Evolutionary conservation across 64 coral and sea anemone species (phyloP).

Genomic region (Pocillopora damicornis): DNA sequence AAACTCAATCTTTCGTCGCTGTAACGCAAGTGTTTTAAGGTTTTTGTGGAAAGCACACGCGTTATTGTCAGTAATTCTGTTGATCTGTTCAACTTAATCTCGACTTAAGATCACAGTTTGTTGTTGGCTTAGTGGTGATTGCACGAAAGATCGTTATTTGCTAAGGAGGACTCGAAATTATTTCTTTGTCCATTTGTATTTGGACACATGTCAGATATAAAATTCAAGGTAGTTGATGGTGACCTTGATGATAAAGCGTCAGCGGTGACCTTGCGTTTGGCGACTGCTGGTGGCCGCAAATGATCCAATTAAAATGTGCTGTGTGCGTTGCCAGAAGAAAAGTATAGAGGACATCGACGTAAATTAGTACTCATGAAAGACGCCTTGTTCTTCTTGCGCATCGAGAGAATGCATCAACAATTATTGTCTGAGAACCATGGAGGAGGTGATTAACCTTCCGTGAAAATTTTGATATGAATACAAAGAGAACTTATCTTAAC

Average conservation of each 20-base stretch:
- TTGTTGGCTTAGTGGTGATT: conserved; percentile 12
- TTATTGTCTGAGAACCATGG: background rate
- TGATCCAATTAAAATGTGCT: background rate
- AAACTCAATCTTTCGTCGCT: background rate
- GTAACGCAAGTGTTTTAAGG: background rate
- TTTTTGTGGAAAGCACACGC: background rate
- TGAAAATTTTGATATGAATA: background rate
- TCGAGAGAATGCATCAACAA: background rate
- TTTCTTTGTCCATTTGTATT: conserved; percentile 10
- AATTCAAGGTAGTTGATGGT: background rate
- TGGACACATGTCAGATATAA: conserved; percentile 30
- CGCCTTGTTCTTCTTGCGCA: background rate
- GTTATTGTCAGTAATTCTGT: background rate
- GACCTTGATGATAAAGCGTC: background rate
- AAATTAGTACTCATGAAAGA: background rate
- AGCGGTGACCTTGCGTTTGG: conserved; percentile 4
- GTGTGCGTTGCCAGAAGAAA: background rate
- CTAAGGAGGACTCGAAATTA: background rate
- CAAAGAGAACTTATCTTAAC: background rate
- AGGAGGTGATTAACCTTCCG: background rate
- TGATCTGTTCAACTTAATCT: background rate
- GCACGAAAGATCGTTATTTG: background rate
- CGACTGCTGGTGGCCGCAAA: background rate
- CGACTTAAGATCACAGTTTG: conserved; percentile 6
- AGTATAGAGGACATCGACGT: background rate